Evolutionary conservation across 37 sponge, comb jelly and placozoan genomes (phyloP).

Genomic region (Aplysina aerophoba): DNA sequence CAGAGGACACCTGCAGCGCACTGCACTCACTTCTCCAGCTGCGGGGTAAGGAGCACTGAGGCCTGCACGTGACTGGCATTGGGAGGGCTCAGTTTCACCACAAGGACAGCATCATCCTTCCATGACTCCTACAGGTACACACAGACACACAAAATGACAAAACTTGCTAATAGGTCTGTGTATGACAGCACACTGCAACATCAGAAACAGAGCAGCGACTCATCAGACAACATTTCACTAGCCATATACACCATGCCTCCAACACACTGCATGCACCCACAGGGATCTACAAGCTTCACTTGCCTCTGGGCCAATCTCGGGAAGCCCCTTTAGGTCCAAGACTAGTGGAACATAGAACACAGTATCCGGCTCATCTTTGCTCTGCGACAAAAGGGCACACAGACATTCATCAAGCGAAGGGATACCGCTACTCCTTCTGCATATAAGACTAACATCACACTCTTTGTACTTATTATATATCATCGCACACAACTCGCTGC

Average conservation of each 20-base stretch:
- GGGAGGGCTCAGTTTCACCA: conserved; percentile 55
- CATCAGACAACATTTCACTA: too few relatives aligned
- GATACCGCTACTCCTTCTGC: background rate
- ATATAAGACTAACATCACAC: too few relatives aligned
- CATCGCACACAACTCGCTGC: background rate
- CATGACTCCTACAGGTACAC: conserved; percentile 47
- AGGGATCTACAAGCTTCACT: too few relatives aligned
- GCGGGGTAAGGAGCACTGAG: conserved; percentile 54
- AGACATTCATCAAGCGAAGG: background rate
- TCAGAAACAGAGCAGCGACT: background rate
- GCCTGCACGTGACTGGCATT: conserved; percentile 47
- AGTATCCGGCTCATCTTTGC: conserved; percentile 40
- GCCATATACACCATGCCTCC: background rate
- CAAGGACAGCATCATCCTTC: conserved; percentile 49
- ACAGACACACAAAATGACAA: background rate
- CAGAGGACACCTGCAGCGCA: too few relatives aligned
- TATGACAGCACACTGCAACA: too few relatives aligned
- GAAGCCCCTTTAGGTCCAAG: conserved; percentile 50
- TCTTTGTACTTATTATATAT: too few relatives aligned
- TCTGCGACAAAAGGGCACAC: conserved; percentile 10
- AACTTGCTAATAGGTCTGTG: background rate
- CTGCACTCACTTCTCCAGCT: conserved; percentile 44
- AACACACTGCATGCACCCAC: background rate
- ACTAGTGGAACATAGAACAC: conserved; percentile 63
- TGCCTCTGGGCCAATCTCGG: conserved; percentile 62